Base-by-base conservation (phyloP, 2,888 invertebrate species). In the Andrena dorsata region DNA sequence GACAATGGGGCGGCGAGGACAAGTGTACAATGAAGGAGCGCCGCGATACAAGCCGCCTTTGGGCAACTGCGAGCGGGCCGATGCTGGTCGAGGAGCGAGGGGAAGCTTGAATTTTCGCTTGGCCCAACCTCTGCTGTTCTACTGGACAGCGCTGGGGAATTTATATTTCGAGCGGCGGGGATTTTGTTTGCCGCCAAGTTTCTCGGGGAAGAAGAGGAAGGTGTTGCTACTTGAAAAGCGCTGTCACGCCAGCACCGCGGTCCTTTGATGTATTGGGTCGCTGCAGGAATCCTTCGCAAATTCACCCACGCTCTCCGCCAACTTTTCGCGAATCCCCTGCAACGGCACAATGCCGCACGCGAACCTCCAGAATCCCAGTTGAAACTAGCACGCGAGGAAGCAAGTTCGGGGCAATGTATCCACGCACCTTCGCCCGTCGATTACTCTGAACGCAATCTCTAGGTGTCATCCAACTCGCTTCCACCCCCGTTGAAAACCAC, bases 1-100 rank as follows among this genome's bases (percentile, higher is more conserved):
- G 92, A 91, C 91, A 92, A 92, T 91, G 83, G 75, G 51, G 49
- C 53, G 49, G 30, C 58, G 89, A 47, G 91, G 90, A 91, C 91
- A 88, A 91, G 90, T 90, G 90, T 90, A 92, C 90, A 91, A 91
- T 91, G 90, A 89, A 84, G 74, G 66, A 79, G 82, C 77, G 75
- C 78, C 82, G 72, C 71, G 80, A 70, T 79, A 79, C 80, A 71
- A 80, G 71, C 79, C 71, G 80, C 80, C 66, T 79, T 79, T 79
- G 71, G 79, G 79, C 79, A 61, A 47, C 13, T n/a, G 49, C 53
- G 20, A n/a, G 58, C 23, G 35, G 35, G 72, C 51, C 51, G 30
- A 16, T 49, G 16, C 58, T 3, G 65, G 41, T 20, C 20, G 13
- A 28, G 23, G 30, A 8, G 2, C 32, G 13, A 20, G 51, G 20